A percentile compares a stretch with the other conserved stretches of the same genome.
phyloP scores from a whole-genome alignment of 1,140 invertebrate genomes.

The Caenorhabditis tropicalis region DNA sequence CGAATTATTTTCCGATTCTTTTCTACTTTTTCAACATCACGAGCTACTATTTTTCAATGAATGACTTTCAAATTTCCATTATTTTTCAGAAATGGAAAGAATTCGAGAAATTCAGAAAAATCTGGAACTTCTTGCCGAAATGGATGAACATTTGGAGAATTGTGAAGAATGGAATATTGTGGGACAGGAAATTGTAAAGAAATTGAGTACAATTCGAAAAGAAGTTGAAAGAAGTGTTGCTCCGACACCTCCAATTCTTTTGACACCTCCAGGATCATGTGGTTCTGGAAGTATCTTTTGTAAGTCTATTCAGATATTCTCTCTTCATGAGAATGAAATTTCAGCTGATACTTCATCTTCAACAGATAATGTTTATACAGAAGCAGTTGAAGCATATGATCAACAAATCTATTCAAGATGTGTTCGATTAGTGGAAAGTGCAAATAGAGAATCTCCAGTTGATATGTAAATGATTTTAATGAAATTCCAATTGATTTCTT shows the following conservation, averaged over 20 bases:
- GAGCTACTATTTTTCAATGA: too few relatives aligned
- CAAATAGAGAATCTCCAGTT: conserved; percentile 2
- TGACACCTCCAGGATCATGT: conserved; percentile 17
- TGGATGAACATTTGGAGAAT: conserved; percentile 19
- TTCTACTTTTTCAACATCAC: neutral
- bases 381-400: conserved; percentile 20
- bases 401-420: conserved; percentile 27
- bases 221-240: conserved; percentile 29
- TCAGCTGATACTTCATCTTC: neutral
- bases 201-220: conserved; percentile 20
- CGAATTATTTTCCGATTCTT: neutral
- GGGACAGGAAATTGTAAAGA: neutral
- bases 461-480: neutral
- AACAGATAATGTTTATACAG: conserved; percentile 1
- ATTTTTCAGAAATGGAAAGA: neutral
- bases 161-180: conserved; percentile 32
- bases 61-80: too few relatives aligned
- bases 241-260: neutral
- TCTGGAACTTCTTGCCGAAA: neutral
- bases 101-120: conserved; percentile 26
- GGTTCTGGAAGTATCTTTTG: conserved; percentile 11
- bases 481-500: too few relatives aligned
- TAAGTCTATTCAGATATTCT: too few relatives aligned
- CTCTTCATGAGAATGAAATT: too few relatives aligned
- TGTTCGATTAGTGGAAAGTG: conserved; percentile 15